Percentiles rank a stretch among this genome's conserved stretches.
These are phyloP conservation scores for Idaea aversata DNA, from an alignment of 2,888 invertebrate species.

Conservation along the genomic window DNA sequence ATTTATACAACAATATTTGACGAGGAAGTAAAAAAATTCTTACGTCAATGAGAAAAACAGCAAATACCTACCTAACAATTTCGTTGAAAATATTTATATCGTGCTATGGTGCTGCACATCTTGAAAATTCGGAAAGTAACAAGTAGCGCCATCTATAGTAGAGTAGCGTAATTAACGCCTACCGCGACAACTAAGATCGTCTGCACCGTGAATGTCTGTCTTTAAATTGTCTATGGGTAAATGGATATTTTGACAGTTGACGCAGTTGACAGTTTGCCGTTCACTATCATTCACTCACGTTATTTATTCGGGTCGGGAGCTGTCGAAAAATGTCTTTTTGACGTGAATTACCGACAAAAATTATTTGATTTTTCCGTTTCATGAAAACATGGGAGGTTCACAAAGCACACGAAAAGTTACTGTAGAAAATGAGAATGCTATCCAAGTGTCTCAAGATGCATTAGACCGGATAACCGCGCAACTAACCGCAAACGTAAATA, in stretches of 20 bases:
- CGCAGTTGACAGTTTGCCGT: not conserved
- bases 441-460: slow-evolving; percentile 75
- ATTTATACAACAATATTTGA: no score
- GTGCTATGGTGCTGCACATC: not conserved
- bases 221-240: slow-evolving; percentile 2
- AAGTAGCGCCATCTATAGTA: slow-evolving; percentile 29
- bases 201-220: not conserved
- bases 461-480: slow-evolving; percentile 72
- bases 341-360: slow-evolving; percentile 65
- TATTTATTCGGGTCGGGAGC: slow-evolving; percentile 8
- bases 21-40: no score
- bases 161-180: slow-evolving; percentile 21
- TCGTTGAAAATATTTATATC: no score
- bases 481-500: slow-evolving; percentile 67
- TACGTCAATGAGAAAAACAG: no score
- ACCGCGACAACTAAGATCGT: not conserved
- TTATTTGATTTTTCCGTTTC: slow-evolving; percentile 37
- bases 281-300: not conserved
- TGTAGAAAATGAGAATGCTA: slow-evolving; percentile 74
- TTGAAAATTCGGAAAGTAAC: not conserved
- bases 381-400: slow-evolving; percentile 77
- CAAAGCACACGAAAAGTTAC: slow-evolving; percentile 78
- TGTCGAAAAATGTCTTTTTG: slow-evolving; percentile 69
- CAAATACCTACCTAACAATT: no score
- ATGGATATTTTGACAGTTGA: not conserved